These are phyloP conservation scores for Zosterops lateralis DNA, from an alignment of 2,113 vertebrate genomes.

Conservation along the genomic window DNA sequence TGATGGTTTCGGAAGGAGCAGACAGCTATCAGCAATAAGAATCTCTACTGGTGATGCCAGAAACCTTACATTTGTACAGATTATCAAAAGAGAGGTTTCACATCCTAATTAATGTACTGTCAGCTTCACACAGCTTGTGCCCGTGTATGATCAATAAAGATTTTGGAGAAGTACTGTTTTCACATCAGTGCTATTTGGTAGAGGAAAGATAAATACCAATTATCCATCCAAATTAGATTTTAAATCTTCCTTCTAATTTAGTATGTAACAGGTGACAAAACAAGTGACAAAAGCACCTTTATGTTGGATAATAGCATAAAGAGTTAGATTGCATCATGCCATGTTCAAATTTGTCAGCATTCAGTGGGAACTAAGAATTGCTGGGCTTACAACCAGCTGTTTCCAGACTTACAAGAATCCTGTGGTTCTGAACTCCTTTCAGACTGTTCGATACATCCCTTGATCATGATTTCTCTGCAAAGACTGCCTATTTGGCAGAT, in stretches of 20 bases:
- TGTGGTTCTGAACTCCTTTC: not conserved
- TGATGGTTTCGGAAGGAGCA: not conserved
- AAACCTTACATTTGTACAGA: not conserved
- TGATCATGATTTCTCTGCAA: not conserved
- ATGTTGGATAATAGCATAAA: not conserved
- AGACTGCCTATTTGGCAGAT: not conserved
- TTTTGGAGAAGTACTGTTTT: not conserved
- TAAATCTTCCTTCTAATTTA: not conserved
- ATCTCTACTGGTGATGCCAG: not conserved
- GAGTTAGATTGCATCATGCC: not conserved
- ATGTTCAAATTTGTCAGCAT: not conserved
- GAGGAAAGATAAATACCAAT: not conserved
- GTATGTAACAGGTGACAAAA: not conserved
- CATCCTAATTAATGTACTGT: slow-evolving; percentile 18
- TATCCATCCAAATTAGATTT: not conserved
- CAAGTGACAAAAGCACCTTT: not conserved
- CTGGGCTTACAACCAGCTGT: not conserved
- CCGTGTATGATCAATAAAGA: not conserved
- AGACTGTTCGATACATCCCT: rapidly evolving
- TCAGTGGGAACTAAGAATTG: not conserved
- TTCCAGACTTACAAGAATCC: not conserved
- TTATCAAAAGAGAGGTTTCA: not conserved
- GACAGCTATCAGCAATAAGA: not conserved
- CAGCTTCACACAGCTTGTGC: not conserved
- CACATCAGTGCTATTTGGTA: not conserved